Base-by-base conservation (phyloP, 2,888 invertebrate genomes). In the Eutolmus rufibarbis region DNA sequence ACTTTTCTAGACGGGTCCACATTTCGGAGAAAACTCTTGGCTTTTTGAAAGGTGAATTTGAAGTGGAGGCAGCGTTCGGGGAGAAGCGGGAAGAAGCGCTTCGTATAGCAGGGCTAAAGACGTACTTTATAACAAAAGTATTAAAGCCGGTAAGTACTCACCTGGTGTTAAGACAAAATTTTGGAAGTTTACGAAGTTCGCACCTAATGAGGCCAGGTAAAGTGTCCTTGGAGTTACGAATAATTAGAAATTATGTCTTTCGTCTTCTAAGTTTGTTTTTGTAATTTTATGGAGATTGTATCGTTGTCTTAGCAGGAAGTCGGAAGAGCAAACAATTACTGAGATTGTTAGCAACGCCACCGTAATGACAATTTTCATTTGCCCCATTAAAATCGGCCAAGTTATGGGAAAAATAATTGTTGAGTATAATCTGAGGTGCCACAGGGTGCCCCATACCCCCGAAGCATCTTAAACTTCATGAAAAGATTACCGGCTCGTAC, bases 1-100 rank as follows among this genome's bases (percentile, higher is more conserved):
- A 40, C 9, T 28, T 40, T 34, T 93, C 85, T 93, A 97, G 98
- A 89, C 95, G 97, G 89, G 98, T 98, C 31, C 98, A 98, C 93
- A 97, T 98, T 90, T 98, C 98, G 51, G 97, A 98, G 92, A 96
- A 96, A 90, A 98, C 98, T 1, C 94, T 97, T 90, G 95, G 96
- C 90, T 98, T 96, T 92, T 94, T 98, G 89, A 96, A 95, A 91
- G 96, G 96, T 56, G 97, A 98, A 92, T 98, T 98, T 92, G 98
- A 98, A 93, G 97, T 98, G 89, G 98, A 98, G 91, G 96, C 97
- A 3, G 98, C 97, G 0, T 95, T 95, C 91, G 98, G 98, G 0
- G 98, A 98, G 92, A 96, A 96, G 89, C 94, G 98, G n/a, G 98
- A 98, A 91, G 98, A 98, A 92, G 95, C 96, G 90, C 93, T 98